Percentiles rank a stretch among this genome's conserved stretches.
These are phyloP conservation scores for Pangasius mekongensis DNA, from an alignment of 2,797 vertebrate species.

Conservation along the genomic window DNA sequence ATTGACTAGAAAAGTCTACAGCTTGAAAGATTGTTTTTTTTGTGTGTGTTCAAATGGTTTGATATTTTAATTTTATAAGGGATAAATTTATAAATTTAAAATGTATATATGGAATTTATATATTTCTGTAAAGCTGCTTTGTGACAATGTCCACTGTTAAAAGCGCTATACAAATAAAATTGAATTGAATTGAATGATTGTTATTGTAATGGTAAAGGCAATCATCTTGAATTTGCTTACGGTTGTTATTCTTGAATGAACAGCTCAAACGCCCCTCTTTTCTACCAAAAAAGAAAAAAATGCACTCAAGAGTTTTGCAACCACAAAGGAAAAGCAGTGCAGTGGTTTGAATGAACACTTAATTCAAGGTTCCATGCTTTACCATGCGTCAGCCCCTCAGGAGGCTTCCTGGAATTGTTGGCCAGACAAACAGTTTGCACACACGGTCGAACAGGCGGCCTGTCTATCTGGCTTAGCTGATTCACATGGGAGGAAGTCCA, in stretches of 20 bases:
- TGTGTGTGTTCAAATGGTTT: not conserved
- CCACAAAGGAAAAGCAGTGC: slow-evolving; percentile 21
- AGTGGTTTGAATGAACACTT: slow-evolving; percentile 26
- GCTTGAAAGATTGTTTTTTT: not conserved
- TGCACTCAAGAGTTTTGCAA: slow-evolving; percentile 2
- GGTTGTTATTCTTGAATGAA: not conserved
- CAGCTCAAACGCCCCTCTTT: not conserved
- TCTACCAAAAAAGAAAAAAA: not conserved
- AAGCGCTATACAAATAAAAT: too few relatives aligned
- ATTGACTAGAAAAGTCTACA: not conserved
- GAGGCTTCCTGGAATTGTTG: slow-evolving; percentile 54
- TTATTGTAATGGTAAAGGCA: slow-evolving; percentile 1
- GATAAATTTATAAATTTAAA: too few relatives aligned
- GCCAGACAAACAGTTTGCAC: slow-evolving; percentile 59
- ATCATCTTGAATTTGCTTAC: slow-evolving; percentile 2
- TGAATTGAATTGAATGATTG: not conserved
- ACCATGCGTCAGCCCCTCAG: slow-evolving; percentile 35
- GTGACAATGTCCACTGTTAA: too few relatives aligned
- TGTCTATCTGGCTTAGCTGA: slow-evolving; percentile 65
- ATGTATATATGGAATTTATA: too few relatives aligned
- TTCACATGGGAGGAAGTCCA: slow-evolving; percentile 65
- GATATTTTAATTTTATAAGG: too few relatives aligned
- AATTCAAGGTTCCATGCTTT: slow-evolving; percentile 34
- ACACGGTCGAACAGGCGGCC: slow-evolving; percentile 51
- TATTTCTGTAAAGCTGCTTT: too few relatives aligned